A percentile compares a stretch with the other conserved stretches of the same genome.
Evolutionary conservation across 2,888 invertebrate species (phyloP).

Genomic region (Pseudococcus longispinus): DNA sequence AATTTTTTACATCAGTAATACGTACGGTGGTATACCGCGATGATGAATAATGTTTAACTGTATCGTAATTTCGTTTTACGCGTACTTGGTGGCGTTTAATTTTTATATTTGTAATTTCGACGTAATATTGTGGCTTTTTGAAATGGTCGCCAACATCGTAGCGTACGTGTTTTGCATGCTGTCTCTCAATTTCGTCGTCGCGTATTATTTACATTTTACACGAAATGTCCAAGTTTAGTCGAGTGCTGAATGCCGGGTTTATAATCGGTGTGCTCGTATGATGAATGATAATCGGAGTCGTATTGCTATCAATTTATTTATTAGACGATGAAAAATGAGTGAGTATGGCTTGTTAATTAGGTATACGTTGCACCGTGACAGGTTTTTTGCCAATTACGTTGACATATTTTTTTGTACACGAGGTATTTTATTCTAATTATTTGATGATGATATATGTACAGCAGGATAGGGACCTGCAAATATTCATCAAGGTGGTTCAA

Average conservation of each 20-base stretch:
- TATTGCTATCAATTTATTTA: neutral
- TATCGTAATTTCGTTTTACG: neutral
- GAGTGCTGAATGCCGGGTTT: neutral
- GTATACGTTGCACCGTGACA: neutral
- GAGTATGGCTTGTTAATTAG: neutral
- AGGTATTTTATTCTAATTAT: neutral
- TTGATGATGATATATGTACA: no score
- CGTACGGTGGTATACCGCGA: neutral
- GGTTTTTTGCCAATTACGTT: neutral
- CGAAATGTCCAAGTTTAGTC: neutral
- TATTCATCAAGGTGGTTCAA: no score
- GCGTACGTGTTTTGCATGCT: constrained; percentile 12
- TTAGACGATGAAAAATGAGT: neutral
- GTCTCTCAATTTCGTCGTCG: neutral
- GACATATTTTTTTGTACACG: neutral
- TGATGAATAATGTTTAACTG: constrained; percentile 31
- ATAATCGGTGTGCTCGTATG: neutral
- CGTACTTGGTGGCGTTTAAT: constrained; percentile 28
- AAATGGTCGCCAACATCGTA: neutral
- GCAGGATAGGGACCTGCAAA: no score
- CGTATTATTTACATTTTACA: constrained; percentile 14
- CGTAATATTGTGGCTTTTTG: neutral
- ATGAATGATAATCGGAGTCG: neutral
- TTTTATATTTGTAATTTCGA: constrained; percentile 1
- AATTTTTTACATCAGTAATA: neutral